These are phyloP conservation scores for Buathra laborator DNA, from an alignment of 2,888 invertebrate species.

Conservation along the genomic window DNA sequence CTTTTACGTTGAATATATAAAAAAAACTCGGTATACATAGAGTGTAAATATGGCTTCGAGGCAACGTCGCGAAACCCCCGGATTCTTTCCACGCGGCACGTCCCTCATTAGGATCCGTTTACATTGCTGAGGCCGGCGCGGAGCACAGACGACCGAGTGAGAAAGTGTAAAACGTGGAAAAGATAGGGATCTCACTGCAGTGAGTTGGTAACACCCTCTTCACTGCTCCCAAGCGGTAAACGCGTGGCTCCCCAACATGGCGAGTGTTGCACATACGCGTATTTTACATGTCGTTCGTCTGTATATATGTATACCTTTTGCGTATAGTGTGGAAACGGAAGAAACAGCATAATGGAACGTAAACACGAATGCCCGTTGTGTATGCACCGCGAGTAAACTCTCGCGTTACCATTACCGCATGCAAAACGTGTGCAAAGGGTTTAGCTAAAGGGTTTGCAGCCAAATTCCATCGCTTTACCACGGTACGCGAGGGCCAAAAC, in stretches of 20 bases:
- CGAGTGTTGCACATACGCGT: slow-evolving; percentile 23
- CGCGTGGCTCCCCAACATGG: slow-evolving; percentile 42
- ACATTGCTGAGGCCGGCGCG: slow-evolving; percentile 35
- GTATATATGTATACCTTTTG: background rate
- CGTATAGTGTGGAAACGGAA: slow-evolving; percentile 59
- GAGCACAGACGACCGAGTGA: background rate
- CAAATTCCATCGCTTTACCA: too few relatives aligned
- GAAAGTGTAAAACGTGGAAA: slow-evolving; percentile 23
- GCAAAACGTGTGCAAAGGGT: too few relatives aligned
- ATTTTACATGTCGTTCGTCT: background rate
- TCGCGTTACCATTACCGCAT: too few relatives aligned
- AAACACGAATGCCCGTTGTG: slow-evolving; percentile 64
- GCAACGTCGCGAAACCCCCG: slow-evolving; percentile 2
- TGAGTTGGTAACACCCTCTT: background rate
- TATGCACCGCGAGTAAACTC: slow-evolving; percentile 11
- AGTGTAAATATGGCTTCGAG: slow-evolving; percentile 11
- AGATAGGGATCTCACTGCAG: slow-evolving; percentile 31
- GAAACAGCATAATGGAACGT: slow-evolving; percentile 69
- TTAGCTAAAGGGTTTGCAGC: too few relatives aligned
- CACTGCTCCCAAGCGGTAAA: slow-evolving; percentile 45
- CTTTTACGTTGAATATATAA: too few relatives aligned
- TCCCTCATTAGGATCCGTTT: slow-evolving; percentile 63
- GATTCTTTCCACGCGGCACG: slow-evolving; percentile 29
- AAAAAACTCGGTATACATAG: background rate
- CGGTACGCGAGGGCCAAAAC: too few relatives aligned